A percentile compares a stretch with the other conserved stretches of the same genome.
These are phyloP conservation scores for Bombus superbus DNA, from an alignment of 1,140 invertebrate genomes.

Conservation along the genomic window DNA sequence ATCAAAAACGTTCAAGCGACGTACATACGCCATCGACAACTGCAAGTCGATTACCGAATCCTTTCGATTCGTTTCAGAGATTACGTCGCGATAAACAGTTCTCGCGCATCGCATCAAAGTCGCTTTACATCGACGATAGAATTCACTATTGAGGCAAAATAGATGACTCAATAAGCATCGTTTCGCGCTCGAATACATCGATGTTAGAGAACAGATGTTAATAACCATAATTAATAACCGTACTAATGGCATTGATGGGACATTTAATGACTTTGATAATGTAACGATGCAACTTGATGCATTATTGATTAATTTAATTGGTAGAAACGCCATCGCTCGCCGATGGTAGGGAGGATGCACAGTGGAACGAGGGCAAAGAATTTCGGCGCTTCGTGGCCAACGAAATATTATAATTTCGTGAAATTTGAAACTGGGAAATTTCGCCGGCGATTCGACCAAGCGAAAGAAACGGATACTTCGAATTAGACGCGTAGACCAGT, in stretches of 20 bases:
- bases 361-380: neutral
- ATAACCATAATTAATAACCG: conserved; percentile 17
- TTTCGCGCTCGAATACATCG: neutral
- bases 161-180: neutral
- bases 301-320: conserved; percentile 14
- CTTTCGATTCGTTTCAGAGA: neutral
- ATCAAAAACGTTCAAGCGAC: neutral
- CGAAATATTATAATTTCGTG: neutral
- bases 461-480: neutral
- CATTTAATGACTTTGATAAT: neutral
- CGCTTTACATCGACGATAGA: neutral
- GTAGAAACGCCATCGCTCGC: neutral
- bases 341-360: too few species aligned
- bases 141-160: neutral
- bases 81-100: neutral
- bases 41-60: neutral
- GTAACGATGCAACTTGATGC: neutral
- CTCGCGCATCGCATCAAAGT: neutral
- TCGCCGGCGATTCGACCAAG: fast-evolving
- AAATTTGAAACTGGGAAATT: neutral
- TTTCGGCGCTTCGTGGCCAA: neutral
- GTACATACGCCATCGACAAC: neutral
- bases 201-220: neutral
- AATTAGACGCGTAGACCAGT: neutral
- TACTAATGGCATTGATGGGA: neutral